phyloP scores from a whole-genome alignment of 2,888 invertebrate genomes.

The Lymantria monacha region DNA sequence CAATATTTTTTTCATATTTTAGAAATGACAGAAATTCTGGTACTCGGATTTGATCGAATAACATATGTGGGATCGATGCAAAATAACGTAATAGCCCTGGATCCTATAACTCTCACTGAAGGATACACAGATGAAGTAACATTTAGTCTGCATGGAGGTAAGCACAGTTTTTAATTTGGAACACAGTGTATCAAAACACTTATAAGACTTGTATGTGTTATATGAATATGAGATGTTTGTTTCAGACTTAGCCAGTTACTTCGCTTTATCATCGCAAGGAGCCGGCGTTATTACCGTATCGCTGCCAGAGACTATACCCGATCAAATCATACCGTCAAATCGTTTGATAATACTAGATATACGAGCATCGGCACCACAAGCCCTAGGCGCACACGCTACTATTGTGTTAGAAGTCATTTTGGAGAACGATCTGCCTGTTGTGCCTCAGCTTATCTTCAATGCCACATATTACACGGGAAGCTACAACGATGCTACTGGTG shows the following conservation, averaged over 20 bases:
- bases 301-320: conserved; percentile 23
- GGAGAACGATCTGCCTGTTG: conserved; percentile 2
- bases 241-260: conserved; percentile 25
- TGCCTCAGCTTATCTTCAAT: conserved; percentile 18
- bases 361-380: conserved; percentile 23
- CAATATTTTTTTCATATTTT: conserved; percentile 1
- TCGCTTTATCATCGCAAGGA: conserved; percentile 9
- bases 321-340: conserved; percentile 22
- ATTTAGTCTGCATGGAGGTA: no score
- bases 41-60: conserved; percentile 6
- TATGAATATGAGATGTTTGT: neutral
- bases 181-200: no score
- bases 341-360: conserved; percentile 26
- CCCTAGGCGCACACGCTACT: conserved; percentile 25
- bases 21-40: neutral
- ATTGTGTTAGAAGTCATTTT: conserved; percentile 27
- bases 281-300: conserved; percentile 16
- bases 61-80: conserved; percentile 30
- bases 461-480: conserved; percentile 37
- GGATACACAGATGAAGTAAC: conserved; percentile 34
- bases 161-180: no score
- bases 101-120: conserved; percentile 34
- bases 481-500: conserved; percentile 25
- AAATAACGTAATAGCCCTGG: conserved; percentile 19
- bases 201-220: no score